These are phyloP conservation scores for Halichoerus grypus DNA, from an alignment of 2,113 vertebrate genomes.

Conservation along the genomic window DNA sequence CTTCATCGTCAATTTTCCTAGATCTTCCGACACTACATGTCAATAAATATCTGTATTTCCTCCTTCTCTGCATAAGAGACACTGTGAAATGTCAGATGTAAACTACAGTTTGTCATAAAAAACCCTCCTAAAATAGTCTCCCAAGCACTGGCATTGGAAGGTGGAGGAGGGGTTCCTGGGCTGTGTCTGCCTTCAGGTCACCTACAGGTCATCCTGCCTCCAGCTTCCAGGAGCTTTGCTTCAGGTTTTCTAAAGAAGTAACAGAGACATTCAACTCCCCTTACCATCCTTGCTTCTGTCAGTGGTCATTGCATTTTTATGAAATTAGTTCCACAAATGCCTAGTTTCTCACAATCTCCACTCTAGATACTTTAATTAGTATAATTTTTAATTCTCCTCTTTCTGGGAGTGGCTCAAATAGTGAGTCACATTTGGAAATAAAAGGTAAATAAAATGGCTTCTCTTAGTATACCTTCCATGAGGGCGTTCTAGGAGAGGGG, in stretches of 20 bases:
- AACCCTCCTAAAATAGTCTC: constrained; percentile 76
- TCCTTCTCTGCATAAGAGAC: constrained; percentile 81
- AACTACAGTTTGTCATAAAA: constrained; percentile 87
- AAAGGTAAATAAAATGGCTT: neutral
- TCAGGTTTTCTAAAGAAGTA: constrained; percentile 33
- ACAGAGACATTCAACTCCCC: neutral
- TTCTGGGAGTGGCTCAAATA: neutral
- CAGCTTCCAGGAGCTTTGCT: neutral
- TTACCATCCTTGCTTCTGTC: neutral
- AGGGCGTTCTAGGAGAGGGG: neutral
- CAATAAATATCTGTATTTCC: constrained; percentile 85
- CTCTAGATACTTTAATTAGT: constrained; percentile 37
- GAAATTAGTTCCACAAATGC: neutral
- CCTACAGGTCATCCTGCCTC: neutral
- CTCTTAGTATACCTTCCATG: neutral
- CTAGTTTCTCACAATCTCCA: neutral
- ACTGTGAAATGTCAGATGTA: constrained; percentile 86
- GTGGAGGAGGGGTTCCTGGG: constrained; percentile 31
- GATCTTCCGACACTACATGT: constrained; percentile 74
- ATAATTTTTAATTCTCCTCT: constrained; percentile 33
- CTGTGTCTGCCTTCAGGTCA: neutral
- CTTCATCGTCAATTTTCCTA: constrained; percentile 80
- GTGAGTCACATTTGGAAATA: neutral
- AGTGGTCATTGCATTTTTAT: constrained; percentile 9
- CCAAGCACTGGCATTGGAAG: constrained; percentile 38